These are phyloP conservation scores for Drosophila arizonae DNA, from an alignment of 1,140 invertebrate species.

Conservation along the genomic window DNA sequence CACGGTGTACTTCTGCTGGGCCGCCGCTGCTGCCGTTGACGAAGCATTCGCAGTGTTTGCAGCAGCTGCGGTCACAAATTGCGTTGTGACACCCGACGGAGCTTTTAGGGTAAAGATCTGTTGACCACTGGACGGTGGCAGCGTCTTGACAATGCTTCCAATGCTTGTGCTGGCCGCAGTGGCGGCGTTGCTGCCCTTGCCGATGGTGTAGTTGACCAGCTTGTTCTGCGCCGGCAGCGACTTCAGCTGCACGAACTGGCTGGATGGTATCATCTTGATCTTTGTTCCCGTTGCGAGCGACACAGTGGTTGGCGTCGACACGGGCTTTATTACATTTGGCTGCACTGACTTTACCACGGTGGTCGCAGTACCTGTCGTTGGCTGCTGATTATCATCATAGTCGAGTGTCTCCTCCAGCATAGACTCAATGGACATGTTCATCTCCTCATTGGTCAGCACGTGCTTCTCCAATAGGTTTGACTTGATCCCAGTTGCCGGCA, in stretches of 20 bases:
- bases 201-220: conserved; percentile 71
- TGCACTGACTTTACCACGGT: conserved; percentile 2
- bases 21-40: conserved; percentile 31
- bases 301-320: conserved; percentile 37
- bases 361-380: neutral
- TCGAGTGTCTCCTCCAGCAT: conserved; percentile 67
- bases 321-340: conserved; percentile 30
- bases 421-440: conserved; percentile 79
- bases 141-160: conserved; percentile 69
- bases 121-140: conserved; percentile 51
- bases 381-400: conserved; percentile 40
- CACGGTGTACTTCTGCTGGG: conserved; percentile 80
- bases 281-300: conserved; percentile 58
- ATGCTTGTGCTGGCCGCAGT: conserved; percentile 30
- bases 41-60: neutral
- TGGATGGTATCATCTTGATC: conserved; percentile 80
- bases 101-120: conserved; percentile 75
- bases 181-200: conserved; percentile 37
- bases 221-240: conserved; percentile 55
- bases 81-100: conserved; percentile 56
- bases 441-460: conserved; percentile 62
- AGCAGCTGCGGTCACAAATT: conserved; percentile 66
- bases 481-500: conserved; percentile 37
- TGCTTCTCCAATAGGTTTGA: conserved; percentile 21
- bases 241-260: conserved; percentile 76